A percentile compares a stretch with the other conserved stretches of the same genome.
Evolutionary conservation across 2,113 vertebrate genomes (phyloP).

Genomic region (Riparia riparia): DNA sequence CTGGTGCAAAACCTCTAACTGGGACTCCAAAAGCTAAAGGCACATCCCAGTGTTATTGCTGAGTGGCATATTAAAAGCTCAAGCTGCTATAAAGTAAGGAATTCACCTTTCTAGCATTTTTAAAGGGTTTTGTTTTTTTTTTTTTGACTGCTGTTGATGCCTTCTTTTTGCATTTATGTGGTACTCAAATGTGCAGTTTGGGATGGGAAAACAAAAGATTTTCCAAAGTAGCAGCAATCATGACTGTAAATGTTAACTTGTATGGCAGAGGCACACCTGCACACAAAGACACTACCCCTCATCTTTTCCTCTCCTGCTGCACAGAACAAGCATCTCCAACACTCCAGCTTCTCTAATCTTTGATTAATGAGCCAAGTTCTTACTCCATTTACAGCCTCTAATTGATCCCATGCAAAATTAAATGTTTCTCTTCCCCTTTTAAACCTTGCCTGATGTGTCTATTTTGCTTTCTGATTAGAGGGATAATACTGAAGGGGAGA

Average conservation of each 20-base stretch:
- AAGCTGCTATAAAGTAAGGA: not conserved
- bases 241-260: not conserved
- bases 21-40: not conserved
- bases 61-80: not conserved
- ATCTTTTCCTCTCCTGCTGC: not conserved
- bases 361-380: not conserved
- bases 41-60: not conserved
- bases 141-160: not conserved
- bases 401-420: not conserved
- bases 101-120: not conserved
- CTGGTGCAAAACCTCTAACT: not conserved
- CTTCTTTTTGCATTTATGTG: not conserved
- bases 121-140: too few species aligned
- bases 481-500: not conserved
- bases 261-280: not conserved
- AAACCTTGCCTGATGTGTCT: not conserved
- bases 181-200: not conserved
- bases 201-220: not conserved
- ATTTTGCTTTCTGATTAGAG: conserved; percentile 38
- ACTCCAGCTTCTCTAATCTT: not conserved
- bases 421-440: not conserved
- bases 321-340: not conserved
- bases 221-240: not conserved
- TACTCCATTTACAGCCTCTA: conserved; percentile 38
- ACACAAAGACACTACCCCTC: not conserved